Conservation (phyloP, 2,888 invertebrate species). For the Coleophora deauratella region DNA sequence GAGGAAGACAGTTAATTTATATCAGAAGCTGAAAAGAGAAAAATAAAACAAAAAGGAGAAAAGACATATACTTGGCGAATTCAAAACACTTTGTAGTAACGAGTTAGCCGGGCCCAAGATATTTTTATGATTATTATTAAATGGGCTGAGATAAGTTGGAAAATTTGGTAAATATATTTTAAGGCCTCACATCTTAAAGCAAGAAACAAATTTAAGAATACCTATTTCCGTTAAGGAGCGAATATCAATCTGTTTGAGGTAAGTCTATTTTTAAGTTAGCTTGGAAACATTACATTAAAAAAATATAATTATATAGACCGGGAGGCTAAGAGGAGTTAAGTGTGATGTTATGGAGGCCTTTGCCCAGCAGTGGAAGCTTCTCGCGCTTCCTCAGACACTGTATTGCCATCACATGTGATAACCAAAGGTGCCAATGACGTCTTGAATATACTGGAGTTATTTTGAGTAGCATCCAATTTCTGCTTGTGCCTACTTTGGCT, state of each 20-base stretch:
- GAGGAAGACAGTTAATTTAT: not conserved
- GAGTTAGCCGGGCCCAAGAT: constrained; percentile 6
- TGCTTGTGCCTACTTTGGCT: no score
- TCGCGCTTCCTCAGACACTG: no score
- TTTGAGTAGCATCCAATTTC: no score
- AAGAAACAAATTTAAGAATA: constrained; percentile 17
- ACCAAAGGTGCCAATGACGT: no score
- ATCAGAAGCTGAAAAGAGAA: not conserved
- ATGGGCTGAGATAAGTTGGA: constrained; percentile 8
- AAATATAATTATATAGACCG: not conserved
- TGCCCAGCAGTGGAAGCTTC: no score
- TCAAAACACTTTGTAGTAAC: constrained; percentile 7
- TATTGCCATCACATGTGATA: no score
- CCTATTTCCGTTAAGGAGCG: constrained; percentile 16
- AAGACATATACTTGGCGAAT: constrained; percentile 10
- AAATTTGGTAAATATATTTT: constrained; percentile 14
- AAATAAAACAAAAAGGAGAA: constrained; percentile 7
- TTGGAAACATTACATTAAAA: constrained; percentile 1
- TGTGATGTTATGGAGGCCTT: no score
- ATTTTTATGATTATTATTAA: constrained; percentile 11
- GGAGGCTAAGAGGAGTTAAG: no score
- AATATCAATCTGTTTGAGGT: constrained; percentile 16
- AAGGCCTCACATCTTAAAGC: constrained; percentile 12
- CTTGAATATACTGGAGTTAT: no score
- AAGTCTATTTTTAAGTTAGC: constrained; percentile 4